phyloP scores from a whole-genome alignment of 1,140 invertebrate genomes.

The Helicoverpa zea region DNA sequence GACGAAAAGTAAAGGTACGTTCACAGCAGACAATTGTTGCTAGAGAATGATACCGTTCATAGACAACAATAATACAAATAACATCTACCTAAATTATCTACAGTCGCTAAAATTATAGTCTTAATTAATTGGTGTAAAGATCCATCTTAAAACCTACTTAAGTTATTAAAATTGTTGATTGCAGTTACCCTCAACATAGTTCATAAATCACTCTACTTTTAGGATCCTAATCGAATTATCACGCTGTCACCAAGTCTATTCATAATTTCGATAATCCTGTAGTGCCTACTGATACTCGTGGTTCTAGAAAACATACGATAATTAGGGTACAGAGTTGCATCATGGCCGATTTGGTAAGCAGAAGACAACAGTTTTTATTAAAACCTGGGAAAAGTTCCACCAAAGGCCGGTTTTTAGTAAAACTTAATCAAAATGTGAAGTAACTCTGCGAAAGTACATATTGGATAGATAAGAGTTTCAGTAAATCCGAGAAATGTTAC shows the following conservation, averaged over 20 bases:
- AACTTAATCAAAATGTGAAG: neutral
- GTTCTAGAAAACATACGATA: conserved; percentile 1
- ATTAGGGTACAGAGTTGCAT: neutral
- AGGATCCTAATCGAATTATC: conserved; percentile 59
- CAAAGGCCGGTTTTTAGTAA: too few relatives aligned
- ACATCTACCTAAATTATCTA: conserved; percentile 80
- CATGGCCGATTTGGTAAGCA: neutral
- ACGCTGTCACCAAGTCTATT: conserved; percentile 51
- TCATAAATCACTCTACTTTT: conserved; percentile 53
- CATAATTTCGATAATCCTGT: conserved; percentile 44
- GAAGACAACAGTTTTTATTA: neutral
- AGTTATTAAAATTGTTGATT: conserved; percentile 61
- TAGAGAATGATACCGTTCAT: conserved; percentile 65
- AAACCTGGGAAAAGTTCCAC: too few relatives aligned
- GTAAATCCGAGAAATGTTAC: too few relatives aligned
- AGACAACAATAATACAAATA: conserved; percentile 75
- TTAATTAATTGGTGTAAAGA: conserved; percentile 86
- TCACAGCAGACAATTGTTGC: conserved; percentile 16
- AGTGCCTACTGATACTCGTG: neutral
- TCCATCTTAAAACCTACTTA: conserved; percentile 77
- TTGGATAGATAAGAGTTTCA: neutral
- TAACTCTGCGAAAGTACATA: neutral
- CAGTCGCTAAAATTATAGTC: conserved; percentile 76
- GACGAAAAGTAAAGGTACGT: neutral
- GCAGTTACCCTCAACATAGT: conserved; percentile 48